Percentiles rank a stretch among this genome's conserved stretches.
Conservation (phyloP, 1,140 invertebrate species). For the Penaeus indicus region DNA sequence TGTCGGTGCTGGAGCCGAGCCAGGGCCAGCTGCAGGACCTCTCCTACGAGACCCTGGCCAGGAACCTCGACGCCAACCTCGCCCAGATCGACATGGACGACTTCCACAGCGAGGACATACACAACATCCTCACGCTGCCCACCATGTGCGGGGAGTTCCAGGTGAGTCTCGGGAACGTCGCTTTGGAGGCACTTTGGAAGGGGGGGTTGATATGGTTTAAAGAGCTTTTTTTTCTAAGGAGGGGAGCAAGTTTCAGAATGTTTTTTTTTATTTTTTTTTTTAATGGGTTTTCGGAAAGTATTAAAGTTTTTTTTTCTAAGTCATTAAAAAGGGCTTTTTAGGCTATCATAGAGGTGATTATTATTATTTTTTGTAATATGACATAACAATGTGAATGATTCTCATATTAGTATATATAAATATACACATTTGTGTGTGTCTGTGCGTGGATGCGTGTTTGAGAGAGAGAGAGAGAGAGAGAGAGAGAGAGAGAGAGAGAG, state of each 20-base stretch:
- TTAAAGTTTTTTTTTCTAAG: no score
- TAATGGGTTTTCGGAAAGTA: no score
- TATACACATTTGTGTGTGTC: neutral
- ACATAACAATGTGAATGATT: neutral
- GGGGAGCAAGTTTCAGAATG: no score
- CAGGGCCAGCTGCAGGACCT: constrained; percentile 78
- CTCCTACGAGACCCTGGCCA: constrained; percentile 87
- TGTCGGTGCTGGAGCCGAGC: constrained; percentile 83
- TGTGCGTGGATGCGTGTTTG: neutral
- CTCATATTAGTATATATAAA: neutral
- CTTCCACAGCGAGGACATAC: constrained; percentile 90
- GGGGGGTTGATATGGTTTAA: neutral
- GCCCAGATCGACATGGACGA: constrained; percentile 96
- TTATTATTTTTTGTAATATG: no score
- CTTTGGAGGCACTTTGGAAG: neutral
- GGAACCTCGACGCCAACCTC: constrained; percentile 91
- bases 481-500: neutral
- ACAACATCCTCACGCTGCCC: constrained; percentile 78
- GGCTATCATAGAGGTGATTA: no score
- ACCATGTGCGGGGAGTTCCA: constrained; percentile 74
- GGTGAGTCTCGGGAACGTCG: constrained; percentile 43
- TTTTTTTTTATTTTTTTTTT: no score
- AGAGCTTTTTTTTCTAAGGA: neutral
- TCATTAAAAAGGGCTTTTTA: no score
- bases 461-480: neutral